Base-by-base conservation (phyloP, 2,888 invertebrate genomes). In the Barypeithes pellucidus region DNA sequence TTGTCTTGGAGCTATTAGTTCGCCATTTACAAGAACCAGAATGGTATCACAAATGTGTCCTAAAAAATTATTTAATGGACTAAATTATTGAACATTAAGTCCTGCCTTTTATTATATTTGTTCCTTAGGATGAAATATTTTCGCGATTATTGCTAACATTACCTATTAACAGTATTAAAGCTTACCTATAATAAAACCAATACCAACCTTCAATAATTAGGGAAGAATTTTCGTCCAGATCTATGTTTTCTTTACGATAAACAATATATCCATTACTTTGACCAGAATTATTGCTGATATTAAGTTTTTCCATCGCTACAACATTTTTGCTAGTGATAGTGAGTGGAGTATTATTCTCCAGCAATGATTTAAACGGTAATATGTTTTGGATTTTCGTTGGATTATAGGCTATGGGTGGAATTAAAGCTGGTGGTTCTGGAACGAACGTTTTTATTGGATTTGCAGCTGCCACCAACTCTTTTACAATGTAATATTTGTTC, bases 391-490 rank as follows among this genome's bases (percentile, higher is more conserved):
- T 81, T 54, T 69, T 24, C 20, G 76, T 41, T n/a, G 71, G 20
- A 3, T 70, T 52, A 91, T 87, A 97, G 94, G 12, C 96, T 94
- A 67, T 94, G 92, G 85, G 96, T 95, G 24, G 57, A 3, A 79
- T 81, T 61, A 89, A 89, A 76, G 96, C 86, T 0, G 97, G 97
- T 1, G 95, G 93, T 83, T 96, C 77, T 3, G 87, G 86, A 14
- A 81, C 73, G 60, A 77, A 77, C 0, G 85, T 84, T 71, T 81
- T 67, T 2, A 85, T 77, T n/a, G 80, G 79, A 68, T 84, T 85
- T 69, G 87, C 85, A 62, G 81, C 79, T 3, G 72, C 71, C 3
- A 86, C 60, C 18, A 91, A 86, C 7, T 92, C 87, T 78, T 92
- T 90, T 62, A 95, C 89, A 62, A 79, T 72, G 78, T 82, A 77